Evolutionary conservation across 2,113 vertebrate species (phyloP), one percentile per base, ranked within the genome.

Genomic region (Callipepla squamata): DNA sequence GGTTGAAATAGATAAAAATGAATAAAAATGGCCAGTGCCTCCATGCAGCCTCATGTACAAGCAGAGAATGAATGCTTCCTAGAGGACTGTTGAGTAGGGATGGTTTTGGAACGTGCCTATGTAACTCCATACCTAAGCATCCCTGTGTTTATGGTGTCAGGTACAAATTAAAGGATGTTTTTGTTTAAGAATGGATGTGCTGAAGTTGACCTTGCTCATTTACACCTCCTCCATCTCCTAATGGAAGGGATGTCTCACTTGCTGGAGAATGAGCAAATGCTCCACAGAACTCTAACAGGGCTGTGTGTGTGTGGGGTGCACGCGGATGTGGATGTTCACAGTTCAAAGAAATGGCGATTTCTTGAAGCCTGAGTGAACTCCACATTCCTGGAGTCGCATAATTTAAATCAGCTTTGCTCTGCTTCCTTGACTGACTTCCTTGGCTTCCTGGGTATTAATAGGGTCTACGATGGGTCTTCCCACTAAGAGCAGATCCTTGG

Each of bases 331-430:
- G 70, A 51, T 2, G 7, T 62, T 62, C 61, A 25, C 32, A 23
- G 66, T 80, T 82, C 83, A 86, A 30, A 65, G 86, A 90, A 90
- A 73, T 20, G 18, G 44, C 40, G 44, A 1, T 50, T 80, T 94
- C 19, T 80, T 68, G 74, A 74, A 92, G 81, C 61, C 73, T 40
- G 26, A 11, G 21, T 73, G 81, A 85, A 55, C 66, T 32, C 36
- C 50, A 36, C 72, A 84, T 87, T 73, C 80, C 0, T 0, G 45
- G 58, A 76, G 67, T 38, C 90, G 76, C 62, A 34, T 74, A 42
- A 89, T 90, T 89, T 83, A 83, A 95, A 81, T 94, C 61, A 83
- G 92, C 89, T 92, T 89, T 78, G 66, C 58, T 84, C 76, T 80
- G 62, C 88, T 94, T 93, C 82, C 28, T 53, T 28, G 8, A 36